phyloP scores from a whole-genome alignment of 1,140 invertebrate genomes.

The Drusus annulatus region DNA sequence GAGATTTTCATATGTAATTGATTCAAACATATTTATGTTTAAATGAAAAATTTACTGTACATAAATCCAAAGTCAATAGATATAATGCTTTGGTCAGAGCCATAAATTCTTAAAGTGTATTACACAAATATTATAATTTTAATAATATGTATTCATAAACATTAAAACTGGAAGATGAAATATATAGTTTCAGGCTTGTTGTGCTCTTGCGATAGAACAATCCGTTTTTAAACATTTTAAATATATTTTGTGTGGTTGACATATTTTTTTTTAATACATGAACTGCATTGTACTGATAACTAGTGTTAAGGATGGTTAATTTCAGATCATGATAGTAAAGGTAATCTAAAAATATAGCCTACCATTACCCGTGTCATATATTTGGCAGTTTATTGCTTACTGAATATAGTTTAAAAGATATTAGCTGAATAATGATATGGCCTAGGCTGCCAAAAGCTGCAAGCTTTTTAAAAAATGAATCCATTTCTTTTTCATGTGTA shows the following conservation, averaged over 20 bases:
- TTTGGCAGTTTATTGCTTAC: too few relatives aligned
- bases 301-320: too few relatives aligned
- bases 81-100: slow-evolving; percentile 34
- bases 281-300: too few relatives aligned
- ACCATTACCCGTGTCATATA: too few relatives aligned
- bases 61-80: slow-evolving; percentile 7
- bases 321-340: too few relatives aligned
- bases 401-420: too few relatives aligned
- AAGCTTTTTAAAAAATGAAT: too few relatives aligned
- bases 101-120: neutral
- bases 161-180: neutral
- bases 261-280: neutral
- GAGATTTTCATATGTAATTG: slow-evolving; percentile 53
- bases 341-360: too few relatives aligned
- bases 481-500: too few relatives aligned
- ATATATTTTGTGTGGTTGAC: neutral
- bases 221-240: neutral
- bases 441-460: too few relatives aligned
- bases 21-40: slow-evolving; percentile 43
- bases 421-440: too few relatives aligned
- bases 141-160: neutral
- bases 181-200: too few relatives aligned
- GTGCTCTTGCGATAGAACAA: neutral
- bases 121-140: neutral
- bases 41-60: neutral